Evolutionary conservation across 2,113 vertebrate species (phyloP), one percentile per base, ranked within the genome.

Genomic region (Xyliphius kryptos): DNA sequence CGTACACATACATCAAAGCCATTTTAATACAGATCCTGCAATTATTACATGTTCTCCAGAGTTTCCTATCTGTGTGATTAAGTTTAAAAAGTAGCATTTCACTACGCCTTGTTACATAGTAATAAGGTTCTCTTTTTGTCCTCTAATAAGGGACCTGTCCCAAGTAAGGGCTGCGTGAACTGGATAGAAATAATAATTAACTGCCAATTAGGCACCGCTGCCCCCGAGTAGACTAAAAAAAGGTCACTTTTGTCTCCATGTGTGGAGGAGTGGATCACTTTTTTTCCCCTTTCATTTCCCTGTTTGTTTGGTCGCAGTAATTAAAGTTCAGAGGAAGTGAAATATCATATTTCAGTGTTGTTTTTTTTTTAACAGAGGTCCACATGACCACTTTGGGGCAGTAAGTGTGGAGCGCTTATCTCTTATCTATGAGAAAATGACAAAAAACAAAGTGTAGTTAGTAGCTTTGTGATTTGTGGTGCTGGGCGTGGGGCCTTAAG

Each of bases 91-190:
- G 56, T 64, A 44, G 66, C 9, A 54, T 68, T 55, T 54, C 66
- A 78, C 72, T 79, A 73, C 64, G 66, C 66, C 76, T 81, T 74
- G 73, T 79, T 75, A 75, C 51, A 70, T 69, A 71, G 49, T 68
- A 53, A 61, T 56, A 65, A 56, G 14, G 46, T 61, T 67, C 55
- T 62, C 38, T 57, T 38, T 63, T 55, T 59, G 20, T 49, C 47
- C 62, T 60, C 74, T 85, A 88, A 87, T 87, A 80, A 85, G 82
- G 82, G 79, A 77, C 78, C 77, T 80, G 86, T 84, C 83, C 83
- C 80, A 75, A 81, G 77, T 75, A 80, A 82, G 77, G n/a, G 75
- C 78, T 80, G 74, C 66, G 72, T 70, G 76, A 77, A 80, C 77
- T 75, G 74, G 73, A 66, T 80, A 79, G 80, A 83, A 68, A 73